Percentiles rank a stretch among this genome's conserved stretches.
Conservation (phyloP, 1,140 invertebrate genomes). For the Atta texana region DNA sequence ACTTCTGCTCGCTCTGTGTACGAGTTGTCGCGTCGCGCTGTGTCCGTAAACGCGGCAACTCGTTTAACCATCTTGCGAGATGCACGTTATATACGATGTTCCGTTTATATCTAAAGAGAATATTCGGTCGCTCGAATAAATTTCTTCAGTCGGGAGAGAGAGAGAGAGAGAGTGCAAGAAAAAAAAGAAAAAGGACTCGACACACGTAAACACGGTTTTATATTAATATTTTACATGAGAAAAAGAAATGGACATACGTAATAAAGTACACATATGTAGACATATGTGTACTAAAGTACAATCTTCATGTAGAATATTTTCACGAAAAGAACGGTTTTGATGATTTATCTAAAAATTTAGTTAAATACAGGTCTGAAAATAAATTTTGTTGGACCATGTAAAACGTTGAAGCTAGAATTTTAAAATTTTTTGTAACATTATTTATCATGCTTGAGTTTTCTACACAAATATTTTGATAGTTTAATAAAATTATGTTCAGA, state of each 20-base stretch:
- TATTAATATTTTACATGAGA: not conserved
- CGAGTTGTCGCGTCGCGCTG: constrained; percentile 23
- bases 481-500: too few relatives aligned
- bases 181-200: not conserved
- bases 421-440: too few relatives aligned
- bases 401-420: too few relatives aligned
- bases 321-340: too few relatives aligned
- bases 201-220: not conserved
- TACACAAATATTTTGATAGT: too few relatives aligned
- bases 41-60: constrained; percentile 45
- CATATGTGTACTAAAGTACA: not conserved
- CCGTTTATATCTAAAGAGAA: constrained; percentile 31
- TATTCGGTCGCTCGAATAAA: constrained; percentile 50
- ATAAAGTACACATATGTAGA: not conserved
- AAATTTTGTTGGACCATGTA: too few relatives aligned
- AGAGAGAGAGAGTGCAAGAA: not conserved
- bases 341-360: too few relatives aligned
- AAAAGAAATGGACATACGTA: not conserved
- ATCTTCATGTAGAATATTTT: not conserved
- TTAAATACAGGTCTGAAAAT: too few relatives aligned
- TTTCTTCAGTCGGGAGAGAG: not conserved
- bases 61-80: constrained; percentile 46
- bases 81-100: constrained; percentile 21
- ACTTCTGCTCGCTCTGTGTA: constrained; percentile 52
- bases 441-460: too few relatives aligned